Evolutionary conservation across 2,113 vertebrate genomes (phyloP).

Genomic region (Macroglossus sobrinus): DNA sequence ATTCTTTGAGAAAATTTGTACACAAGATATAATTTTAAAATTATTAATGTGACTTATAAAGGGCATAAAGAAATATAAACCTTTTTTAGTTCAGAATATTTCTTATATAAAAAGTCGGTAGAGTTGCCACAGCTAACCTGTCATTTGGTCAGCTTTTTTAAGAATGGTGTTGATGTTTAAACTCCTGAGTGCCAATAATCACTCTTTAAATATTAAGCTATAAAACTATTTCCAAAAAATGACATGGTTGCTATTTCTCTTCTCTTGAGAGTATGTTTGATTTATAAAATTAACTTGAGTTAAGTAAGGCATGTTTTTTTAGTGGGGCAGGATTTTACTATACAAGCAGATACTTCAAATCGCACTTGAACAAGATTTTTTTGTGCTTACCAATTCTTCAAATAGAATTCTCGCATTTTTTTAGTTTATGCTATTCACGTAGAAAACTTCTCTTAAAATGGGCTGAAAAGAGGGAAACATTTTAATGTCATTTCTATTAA

Average conservation of each 20-base stretch:
- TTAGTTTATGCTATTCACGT: neutral
- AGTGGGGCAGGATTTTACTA: slow-evolving; percentile 5
- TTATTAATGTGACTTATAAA: neutral
- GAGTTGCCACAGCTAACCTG: neutral
- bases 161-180: slow-evolving; percentile 19
- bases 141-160: slow-evolving; percentile 20
- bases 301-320: neutral
- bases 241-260: neutral
- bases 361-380: neutral
- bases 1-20: slow-evolving; percentile 6
- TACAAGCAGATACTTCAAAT: slow-evolving; percentile 41
- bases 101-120: neutral
- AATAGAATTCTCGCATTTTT: slow-evolving; percentile 40
- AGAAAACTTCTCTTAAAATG: slow-evolving; percentile 34
- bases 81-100: neutral
- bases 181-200: neutral
- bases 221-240: slow-evolving; percentile 27
- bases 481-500: slow-evolving; percentile 34
- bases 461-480: neutral
- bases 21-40: neutral
- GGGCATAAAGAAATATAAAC: neutral
- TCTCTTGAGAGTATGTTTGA: neutral
- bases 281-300: slow-evolving; percentile 40
- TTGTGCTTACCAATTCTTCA: slow-evolving; percentile 21
- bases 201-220: slow-evolving; percentile 24